Conservation (phyloP, 2,888 invertebrate genomes). For the Zelleria hepariella region DNA sequence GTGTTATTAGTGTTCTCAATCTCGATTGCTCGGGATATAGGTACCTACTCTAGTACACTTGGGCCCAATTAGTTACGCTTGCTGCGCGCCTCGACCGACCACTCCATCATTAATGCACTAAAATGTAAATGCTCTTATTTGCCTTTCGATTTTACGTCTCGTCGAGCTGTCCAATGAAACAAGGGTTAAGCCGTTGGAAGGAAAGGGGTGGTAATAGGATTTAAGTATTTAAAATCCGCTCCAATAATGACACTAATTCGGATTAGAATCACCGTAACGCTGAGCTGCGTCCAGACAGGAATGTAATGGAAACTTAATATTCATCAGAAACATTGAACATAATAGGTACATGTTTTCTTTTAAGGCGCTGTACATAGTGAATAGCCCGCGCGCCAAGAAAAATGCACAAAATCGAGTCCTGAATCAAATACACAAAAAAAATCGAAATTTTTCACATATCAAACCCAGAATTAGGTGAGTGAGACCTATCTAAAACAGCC, state of each 20-base stretch:
- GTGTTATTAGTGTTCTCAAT: not conserved
- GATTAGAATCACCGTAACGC: not conserved
- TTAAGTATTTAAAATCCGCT: not conserved
- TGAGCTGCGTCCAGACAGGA: conserved; percentile 1
- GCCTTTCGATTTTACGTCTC: not conserved
- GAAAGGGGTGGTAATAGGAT: not conserved
- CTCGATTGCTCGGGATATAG: conserved; percentile 11
- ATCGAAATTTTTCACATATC: too few relatives aligned
- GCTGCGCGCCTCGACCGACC: conserved; percentile 9
- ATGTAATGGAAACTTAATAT: not conserved
- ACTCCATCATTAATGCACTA: not conserved
- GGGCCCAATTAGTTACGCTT: conserved; percentile 47
- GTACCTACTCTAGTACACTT: conserved; percentile 37
- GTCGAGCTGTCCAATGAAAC: not conserved
- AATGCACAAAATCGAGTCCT: too few relatives aligned
- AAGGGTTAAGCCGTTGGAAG: not conserved
- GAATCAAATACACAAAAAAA: too few relatives aligned
- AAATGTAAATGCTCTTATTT: not conserved
- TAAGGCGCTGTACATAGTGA: too few relatives aligned
- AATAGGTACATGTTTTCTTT: not conserved
- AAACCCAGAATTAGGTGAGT: too few relatives aligned
- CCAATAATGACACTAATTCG: not conserved
- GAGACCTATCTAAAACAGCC: too few relatives aligned
- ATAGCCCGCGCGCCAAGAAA: too few relatives aligned
- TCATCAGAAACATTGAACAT: not conserved